phyloP scores from a whole-genome alignment of 1,140 invertebrate genomes.

The Achroia grisella region DNA sequence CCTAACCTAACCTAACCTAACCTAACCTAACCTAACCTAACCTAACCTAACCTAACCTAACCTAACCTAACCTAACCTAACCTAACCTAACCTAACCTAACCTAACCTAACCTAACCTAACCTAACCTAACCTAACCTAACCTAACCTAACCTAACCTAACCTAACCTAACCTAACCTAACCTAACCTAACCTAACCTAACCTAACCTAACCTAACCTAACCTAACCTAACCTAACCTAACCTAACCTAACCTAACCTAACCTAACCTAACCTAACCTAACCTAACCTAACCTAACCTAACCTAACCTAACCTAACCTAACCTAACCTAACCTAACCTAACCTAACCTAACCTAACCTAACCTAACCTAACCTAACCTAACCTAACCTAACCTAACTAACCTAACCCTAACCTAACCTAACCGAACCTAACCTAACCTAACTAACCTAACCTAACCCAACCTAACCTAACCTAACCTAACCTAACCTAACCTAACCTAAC shows the following conservation, averaged over 20 bases:
- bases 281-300: constrained; percentile 27
- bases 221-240: constrained; percentile 16
- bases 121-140: constrained; percentile 25
- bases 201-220: too few relatives aligned
- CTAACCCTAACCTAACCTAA: too few relatives aligned
- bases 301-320: constrained; percentile 32
- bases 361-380: constrained; percentile 20
- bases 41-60: constrained; percentile 23
- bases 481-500: constrained; percentile 16
- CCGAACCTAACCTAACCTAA: too few relatives aligned
- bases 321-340: constrained; percentile 34
- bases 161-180: constrained; percentile 23
- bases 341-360: constrained; percentile 24
- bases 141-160: constrained; percentile 24
- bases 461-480: constrained; percentile 20
- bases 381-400: constrained; percentile 16
- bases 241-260: constrained; percentile 30
- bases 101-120: constrained; percentile 19
- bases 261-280: constrained; percentile 28
- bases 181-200: constrained; percentile 28
- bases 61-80: constrained; percentile 25
- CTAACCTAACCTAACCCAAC: constrained; percentile 21
- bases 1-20: too few relatives aligned
- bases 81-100: constrained; percentile 18
- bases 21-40: too few relatives aligned